Evolutionary conservation across 2,888 invertebrate species (phyloP).

Genomic region (Synanthedon formicaeformis): DNA sequence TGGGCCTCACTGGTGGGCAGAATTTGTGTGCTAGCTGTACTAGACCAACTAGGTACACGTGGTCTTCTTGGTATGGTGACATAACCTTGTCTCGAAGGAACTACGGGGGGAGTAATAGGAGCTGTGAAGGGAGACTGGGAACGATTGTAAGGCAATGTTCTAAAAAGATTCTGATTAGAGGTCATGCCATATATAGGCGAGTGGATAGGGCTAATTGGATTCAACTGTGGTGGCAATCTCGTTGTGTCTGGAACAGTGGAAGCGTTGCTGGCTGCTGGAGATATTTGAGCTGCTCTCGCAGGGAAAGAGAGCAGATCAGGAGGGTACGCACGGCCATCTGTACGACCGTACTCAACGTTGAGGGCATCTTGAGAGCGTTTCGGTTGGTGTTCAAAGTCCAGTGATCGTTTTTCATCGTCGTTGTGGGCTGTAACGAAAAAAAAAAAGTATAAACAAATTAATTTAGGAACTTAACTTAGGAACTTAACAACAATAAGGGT

Average conservation of each 20-base stretch:
- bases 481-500: too few relatives aligned
- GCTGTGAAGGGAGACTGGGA: slow-evolving; percentile 83
- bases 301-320: slow-evolving; percentile 87
- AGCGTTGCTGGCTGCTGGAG: slow-evolving; percentile 84
- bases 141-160: slow-evolving; percentile 83
- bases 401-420: slow-evolving; percentile 78
- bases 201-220: slow-evolving; percentile 75
- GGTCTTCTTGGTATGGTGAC: slow-evolving; percentile 89
- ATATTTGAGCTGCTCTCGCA: slow-evolving; percentile 76
- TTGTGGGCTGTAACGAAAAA: slow-evolving; percentile 63
- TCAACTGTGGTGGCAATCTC: slow-evolving; percentile 70
- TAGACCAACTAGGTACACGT: slow-evolving; percentile 84
- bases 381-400: slow-evolving; percentile 74
- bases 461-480: too few relatives aligned
- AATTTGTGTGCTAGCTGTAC: slow-evolving; percentile 71
- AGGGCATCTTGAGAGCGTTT: slow-evolving; percentile 68
- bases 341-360: slow-evolving; percentile 67
- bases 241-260: slow-evolving; percentile 83
- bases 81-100: slow-evolving; percentile 83
- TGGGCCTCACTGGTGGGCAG: slow-evolving; percentile 64
- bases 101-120: slow-evolving; percentile 72
- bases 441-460: neutral
- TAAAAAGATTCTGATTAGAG: slow-evolving; percentile 76
- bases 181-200: slow-evolving; percentile 74
- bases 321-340: slow-evolving; percentile 75